Evolutionary conservation across 2,113 vertebrate genomes (phyloP), one percentile per base, ranked within the genome.

Genomic region (Oplegnathus fasciatus): DNA sequence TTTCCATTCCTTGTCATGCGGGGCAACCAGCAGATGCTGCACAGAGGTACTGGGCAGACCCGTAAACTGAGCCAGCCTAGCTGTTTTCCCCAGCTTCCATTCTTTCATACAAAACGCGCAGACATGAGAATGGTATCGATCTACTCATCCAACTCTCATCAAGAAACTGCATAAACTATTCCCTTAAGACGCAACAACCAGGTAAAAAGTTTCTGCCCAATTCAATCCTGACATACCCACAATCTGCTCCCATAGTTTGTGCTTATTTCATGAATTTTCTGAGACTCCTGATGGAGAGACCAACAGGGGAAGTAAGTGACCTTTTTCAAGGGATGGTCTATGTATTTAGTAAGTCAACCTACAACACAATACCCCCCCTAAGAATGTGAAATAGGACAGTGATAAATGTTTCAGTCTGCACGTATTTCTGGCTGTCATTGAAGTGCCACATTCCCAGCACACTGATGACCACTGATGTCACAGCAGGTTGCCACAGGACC

Each of bases 401-500:
- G 20, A 78, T 58, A 14, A 64, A 74, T 62, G 62, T 24, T 20
- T n/a, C 40, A 32, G 73, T 70, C 26, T 42, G 5, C 37, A 24
- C 64, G 42, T 65, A 68, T 62, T 54, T 60, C 17, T 71, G 17
- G 44, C 42, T 50, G 30, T 32, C 9, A 7, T 13, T 80, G 54
- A 78, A 22, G 66, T 0, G 14, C 42, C 14, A 10, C 28, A 32
- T 32, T 75, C 48, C 54, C 13, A 48, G 28, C 52, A 48, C 54
- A 32, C 0, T 48, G 60, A 80, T 73, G 86, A 74, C 79, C 66
- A 71, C 57, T 70, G 70, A 77, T 20, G 85, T 89, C 78, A 88
- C 71, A 81, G 75, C 9, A 78, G 54, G 83, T 68, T 79, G 65
- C 85, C 55, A 76, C 48, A 83, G 69, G 80, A 90, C 78, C 86